Base-by-base conservation (phyloP, 2,797 vertebrate genomes). In the Coilia nasus region DNA sequence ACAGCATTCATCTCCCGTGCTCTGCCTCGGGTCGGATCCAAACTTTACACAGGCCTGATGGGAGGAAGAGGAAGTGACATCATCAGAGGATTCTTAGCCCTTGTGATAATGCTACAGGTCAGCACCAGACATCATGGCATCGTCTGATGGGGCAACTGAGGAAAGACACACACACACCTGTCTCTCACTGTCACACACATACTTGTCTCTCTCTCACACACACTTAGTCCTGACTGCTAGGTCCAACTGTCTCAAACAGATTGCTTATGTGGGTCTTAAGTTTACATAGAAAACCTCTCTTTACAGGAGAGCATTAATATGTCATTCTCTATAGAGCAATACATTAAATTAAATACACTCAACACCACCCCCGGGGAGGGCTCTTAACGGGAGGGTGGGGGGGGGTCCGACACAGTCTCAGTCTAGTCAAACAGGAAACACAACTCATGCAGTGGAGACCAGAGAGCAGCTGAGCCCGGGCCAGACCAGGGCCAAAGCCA, bases 291-390 rank as follows among this genome's bases (percentile, higher is more conserved):
- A 85, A 82, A 44, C 25, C 60, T 85, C 91, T 90, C 87, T 91
- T 90, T 89, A 92, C 86, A 90, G 88, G 90, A 94, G 93, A 94
- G 92, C 90, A 91, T 93, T 92, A 91, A 95, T 89, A 93, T 93
- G 93, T 93, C 90, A 91, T 91, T 89, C 88, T 92, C 91, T 94
- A 94, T 90, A 92, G 87, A 93, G 90, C 85, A 91, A 91, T 83
- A 84, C 81, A 87, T 93, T 88, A 92, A 94, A 91, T 94, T 91
- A 93, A 95, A 94, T 92, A 93, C 91, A 95, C 92, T 86, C 81
- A 88, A 83, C 92, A 90, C 87, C 84, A 83, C 89, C 87, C 93
- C 92, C 91, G 57, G 19, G 85, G 50, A 7, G 50, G 7, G 50
- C 2, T 54, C 50, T 54, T 54, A 54, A 54, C 14, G 46, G 10